These are phyloP conservation scores for Nomada goodeniana DNA, from an alignment of 2,888 invertebrate species.

Conservation along the genomic window DNA sequence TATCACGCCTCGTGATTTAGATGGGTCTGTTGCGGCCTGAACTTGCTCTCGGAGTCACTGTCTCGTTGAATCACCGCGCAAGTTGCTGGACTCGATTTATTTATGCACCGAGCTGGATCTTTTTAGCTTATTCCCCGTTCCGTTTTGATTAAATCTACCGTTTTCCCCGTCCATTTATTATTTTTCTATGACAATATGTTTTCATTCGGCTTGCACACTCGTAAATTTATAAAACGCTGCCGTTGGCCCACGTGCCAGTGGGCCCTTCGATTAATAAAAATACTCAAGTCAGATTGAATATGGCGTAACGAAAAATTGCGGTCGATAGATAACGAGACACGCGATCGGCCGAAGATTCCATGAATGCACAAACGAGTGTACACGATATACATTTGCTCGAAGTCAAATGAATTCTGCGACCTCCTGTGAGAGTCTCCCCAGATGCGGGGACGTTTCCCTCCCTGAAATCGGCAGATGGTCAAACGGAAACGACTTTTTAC, in stretches of 20 bases:
- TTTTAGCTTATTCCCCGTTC: not conserved
- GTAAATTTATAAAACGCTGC: no score
- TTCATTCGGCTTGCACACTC: no score
- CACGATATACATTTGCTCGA: not conserved
- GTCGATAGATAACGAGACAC: no score
- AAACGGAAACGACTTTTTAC: conserved; percentile 76
- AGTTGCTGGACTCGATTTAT: not conserved
- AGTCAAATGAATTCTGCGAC: conserved; percentile 50
- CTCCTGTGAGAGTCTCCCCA: conserved; percentile 23
- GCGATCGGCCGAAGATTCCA: conserved; percentile 18
- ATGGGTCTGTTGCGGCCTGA: not conserved
- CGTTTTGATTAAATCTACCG: not conserved
- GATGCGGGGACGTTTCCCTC: conserved; percentile 35
- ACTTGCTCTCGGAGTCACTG: not conserved
- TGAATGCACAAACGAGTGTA: conserved; percentile 29
- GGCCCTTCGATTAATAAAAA: no score
- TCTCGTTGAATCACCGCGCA: not conserved
- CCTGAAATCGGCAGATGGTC: conserved; percentile 73
- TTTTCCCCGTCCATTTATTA: no score
- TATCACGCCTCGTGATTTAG: not conserved
- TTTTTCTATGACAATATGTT: no score
- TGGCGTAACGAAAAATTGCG: no score
- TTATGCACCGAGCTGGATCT: not conserved
- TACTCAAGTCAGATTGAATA: no score
- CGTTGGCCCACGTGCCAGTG: no score